Evolutionary conservation across 2,888 invertebrate species (phyloP), one percentile per base, ranked within the genome.

Genomic region (Aspidiotus destructor): DNA sequence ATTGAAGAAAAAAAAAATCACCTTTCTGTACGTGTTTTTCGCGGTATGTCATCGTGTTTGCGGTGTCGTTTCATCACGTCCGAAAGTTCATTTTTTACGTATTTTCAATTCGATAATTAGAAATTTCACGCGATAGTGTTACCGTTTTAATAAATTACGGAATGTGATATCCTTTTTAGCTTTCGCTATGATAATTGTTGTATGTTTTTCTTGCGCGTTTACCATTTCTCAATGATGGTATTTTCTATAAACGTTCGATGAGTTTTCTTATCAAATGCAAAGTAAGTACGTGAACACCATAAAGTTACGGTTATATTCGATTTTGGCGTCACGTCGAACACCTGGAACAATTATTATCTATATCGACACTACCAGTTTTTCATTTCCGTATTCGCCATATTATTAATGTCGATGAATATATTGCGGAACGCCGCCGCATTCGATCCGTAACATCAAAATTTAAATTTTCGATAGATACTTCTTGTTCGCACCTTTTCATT

Each of bases 1-100:
- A 28, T 28, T 3, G 28, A 28, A 3, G 1, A 28, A 28, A 3
- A 28, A 28, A 28, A 28, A 28, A 28, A n/a, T n/a, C 28, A 28
- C 28, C 28, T 28, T 28, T 28, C 28, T 28, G 28, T 28, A 28
- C 28, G 28, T 28, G 28, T 28, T 63, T 63, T 63, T 63, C 63
- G 63, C 63, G 63, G 40, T 53, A 54, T 63, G 41, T 63, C 63
- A 63, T 15, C 53, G 52, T 63, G 63, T 63, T 63, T 63, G 54
- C 63, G 52, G 48, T 63, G 52, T 63, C 40, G 28, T 28, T 62
- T 28, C 52, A 48, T 53, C 40, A 54, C 42, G 8, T n/a, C 11
- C 48, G n/a, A 48, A 48, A 48, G 48, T 48, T 48, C n/a, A n/a
- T 48, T 48, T n/a, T 48, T 13, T n/a, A 48, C 48, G 10, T 48